Evolutionary conservation across 2,113 vertebrate genomes (phyloP).

Genomic region (Oreochromis niloticus): DNA sequence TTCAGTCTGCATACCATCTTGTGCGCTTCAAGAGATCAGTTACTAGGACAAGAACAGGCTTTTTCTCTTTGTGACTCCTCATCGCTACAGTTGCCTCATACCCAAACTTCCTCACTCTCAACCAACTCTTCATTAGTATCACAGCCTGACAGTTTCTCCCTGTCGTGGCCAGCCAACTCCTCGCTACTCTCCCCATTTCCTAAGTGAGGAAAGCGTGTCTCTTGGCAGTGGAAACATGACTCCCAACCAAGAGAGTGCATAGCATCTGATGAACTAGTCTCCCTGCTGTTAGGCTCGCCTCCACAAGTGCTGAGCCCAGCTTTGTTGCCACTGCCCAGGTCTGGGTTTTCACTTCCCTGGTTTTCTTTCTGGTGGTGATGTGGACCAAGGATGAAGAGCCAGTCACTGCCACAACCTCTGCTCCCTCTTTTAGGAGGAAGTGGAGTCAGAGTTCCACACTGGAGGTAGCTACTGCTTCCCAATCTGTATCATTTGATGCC

Average conservation of each 20-base stretch:
- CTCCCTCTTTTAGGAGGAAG: neutral
- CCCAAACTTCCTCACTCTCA: neutral
- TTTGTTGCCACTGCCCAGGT: neutral
- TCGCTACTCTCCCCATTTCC: fast-evolving
- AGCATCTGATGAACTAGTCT: neutral
- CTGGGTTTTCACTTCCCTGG: neutral
- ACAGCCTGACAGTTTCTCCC: neutral
- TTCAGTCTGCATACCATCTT: neutral
- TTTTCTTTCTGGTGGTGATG: neutral
- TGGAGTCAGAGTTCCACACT: neutral
- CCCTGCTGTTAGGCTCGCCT: neutral
- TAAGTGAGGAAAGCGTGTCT: neutral
- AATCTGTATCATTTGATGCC: neutral
- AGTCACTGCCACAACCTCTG: neutral
- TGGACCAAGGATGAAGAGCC: neutral
- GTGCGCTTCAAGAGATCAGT: neutral
- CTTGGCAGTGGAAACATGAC: neutral
- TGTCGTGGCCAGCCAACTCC: neutral
- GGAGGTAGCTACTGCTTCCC: neutral
- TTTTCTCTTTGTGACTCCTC: neutral
- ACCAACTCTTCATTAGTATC: neutral
- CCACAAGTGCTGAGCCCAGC: neutral
- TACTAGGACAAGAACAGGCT: neutral
- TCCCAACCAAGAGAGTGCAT: neutral
- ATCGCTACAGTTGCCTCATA: neutral